Percentiles rank a stretch among this genome's conserved stretches.
phyloP scores from a whole-genome alignment of 2,113 vertebrate species.

The Myotis lucifugus region DNA sequence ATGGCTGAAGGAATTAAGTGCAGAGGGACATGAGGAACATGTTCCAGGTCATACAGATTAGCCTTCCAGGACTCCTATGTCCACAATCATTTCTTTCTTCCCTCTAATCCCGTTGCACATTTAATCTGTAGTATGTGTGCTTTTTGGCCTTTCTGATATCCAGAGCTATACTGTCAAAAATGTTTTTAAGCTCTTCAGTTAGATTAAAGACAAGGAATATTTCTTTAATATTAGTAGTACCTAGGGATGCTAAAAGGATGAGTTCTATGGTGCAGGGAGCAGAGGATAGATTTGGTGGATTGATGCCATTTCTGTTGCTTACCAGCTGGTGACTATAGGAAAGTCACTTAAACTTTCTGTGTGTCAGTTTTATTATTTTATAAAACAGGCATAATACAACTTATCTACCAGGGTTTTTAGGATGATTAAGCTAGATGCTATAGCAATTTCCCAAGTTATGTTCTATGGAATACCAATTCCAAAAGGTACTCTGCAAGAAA shows the following conservation, averaged over 20 bases:
- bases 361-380: slow-evolving; percentile 45
- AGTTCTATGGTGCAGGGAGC: not conserved
- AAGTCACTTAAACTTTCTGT: slow-evolving; percentile 51
- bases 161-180: slow-evolving; percentile 13
- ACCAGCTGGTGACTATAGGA: slow-evolving; percentile 44
- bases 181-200: slow-evolving; percentile 37
- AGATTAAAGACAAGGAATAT: slow-evolving; percentile 32
- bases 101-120: not conserved
- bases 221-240: slow-evolving; percentile 4
- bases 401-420: slow-evolving; percentile 24
- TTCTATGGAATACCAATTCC: slow-evolving; percentile 32
- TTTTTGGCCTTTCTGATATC: slow-evolving; percentile 44
- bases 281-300: not conserved
- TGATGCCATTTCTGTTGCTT: slow-evolving; percentile 51
- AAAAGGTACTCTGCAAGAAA: slow-evolving; percentile 7
- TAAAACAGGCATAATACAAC: slow-evolving; percentile 37
- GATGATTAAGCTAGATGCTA: slow-evolving; percentile 21
- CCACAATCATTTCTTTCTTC: not conserved
- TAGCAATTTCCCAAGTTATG: not conserved
- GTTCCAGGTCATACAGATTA: not conserved
- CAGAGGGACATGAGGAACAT: not conserved
- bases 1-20: not conserved
- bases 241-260: not conserved
- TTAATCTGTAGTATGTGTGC: not conserved
- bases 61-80: not conserved